Evolutionary conservation across 2,113 vertebrate species (phyloP).

Genomic region (Chamaea fasciata): DNA sequence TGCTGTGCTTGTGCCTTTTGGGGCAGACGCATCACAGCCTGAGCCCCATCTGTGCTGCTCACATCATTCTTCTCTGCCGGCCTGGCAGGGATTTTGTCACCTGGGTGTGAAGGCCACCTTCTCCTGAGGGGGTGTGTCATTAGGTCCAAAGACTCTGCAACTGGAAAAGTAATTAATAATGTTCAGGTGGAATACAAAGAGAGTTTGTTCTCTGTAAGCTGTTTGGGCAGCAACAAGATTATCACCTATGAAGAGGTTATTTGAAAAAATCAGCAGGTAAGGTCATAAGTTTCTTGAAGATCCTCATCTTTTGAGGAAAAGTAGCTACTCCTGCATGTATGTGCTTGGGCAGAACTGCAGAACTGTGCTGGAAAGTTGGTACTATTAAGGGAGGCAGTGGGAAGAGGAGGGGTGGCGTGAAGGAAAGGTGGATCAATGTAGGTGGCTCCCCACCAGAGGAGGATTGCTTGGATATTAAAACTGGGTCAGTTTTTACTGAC

Average conservation of each 20-base stretch:
- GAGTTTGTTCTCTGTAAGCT: not conserved
- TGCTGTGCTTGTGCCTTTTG: not conserved
- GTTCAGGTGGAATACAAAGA: not conserved
- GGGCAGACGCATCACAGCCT: not conserved
- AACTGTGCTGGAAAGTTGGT: not conserved
- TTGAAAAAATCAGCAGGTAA: not conserved
- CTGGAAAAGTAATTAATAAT: not conserved
- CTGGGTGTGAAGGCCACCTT: not conserved
- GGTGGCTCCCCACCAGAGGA: not conserved
- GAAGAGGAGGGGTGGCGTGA: rapidly evolving
- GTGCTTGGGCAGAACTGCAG: not conserved
- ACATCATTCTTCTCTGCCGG: not conserved
- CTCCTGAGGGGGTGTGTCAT: not conserved
- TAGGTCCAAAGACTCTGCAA: rapidly evolving
- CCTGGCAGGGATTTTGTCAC: not conserved
- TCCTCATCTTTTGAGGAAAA: not conserved
- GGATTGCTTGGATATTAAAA: not conserved
- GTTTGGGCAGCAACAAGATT: not conserved
- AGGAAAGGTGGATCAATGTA: not conserved
- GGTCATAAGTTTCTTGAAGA: not conserved
- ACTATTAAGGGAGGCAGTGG: not conserved
- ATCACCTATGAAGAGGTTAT: not conserved
- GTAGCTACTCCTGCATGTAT: rapidly evolving
- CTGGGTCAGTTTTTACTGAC: not conserved
- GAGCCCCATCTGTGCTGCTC: not conserved